Percentiles rank a stretch among this genome's conserved stretches.
phyloP scores from a whole-genome alignment of 2,797 vertebrate species.

The Nannoperca australis region DNA sequence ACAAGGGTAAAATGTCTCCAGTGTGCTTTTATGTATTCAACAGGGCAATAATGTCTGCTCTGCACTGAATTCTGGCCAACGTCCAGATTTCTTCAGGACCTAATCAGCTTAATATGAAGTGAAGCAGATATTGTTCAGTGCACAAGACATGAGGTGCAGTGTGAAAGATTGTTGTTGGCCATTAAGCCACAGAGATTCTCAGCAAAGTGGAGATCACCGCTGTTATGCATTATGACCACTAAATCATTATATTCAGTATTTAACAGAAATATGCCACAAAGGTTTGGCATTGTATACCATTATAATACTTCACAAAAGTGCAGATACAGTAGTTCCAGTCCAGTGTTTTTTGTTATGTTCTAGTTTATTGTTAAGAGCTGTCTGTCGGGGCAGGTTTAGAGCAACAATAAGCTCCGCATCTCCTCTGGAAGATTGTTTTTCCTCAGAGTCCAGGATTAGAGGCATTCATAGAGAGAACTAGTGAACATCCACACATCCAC shows the following conservation, averaged over 20 bases:
- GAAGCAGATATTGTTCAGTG: constrained; percentile 54
- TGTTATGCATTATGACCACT: constrained; percentile 10
- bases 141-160: constrained; percentile 39
- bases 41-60: constrained; percentile 54
- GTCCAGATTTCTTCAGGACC: constrained; percentile 57
- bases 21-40: constrained; percentile 60
- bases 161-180: constrained; percentile 25
- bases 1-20: constrained; percentile 63
- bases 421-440: constrained; percentile 39
- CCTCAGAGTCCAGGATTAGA: constrained; percentile 44
- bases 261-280: constrained; percentile 14
- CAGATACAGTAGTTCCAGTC: constrained; percentile 17
- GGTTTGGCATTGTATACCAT: constrained; percentile 30
- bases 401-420: constrained; percentile 31
- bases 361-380: constrained; percentile 19
- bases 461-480: constrained; percentile 30
- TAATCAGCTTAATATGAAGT: constrained; percentile 68
- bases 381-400: constrained; percentile 28
- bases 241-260: constrained; percentile 14
- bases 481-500: neutral
- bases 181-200: constrained; percentile 37
- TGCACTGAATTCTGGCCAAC: constrained; percentile 49
- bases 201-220: constrained; percentile 20
- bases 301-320: constrained; percentile 30
- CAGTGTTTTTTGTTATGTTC: constrained; percentile 21